Evolutionary conservation across 2,888 invertebrate genomes (phyloP), one percentile per base, ranked within the genome.

Genomic region (Volucella zonaria): DNA sequence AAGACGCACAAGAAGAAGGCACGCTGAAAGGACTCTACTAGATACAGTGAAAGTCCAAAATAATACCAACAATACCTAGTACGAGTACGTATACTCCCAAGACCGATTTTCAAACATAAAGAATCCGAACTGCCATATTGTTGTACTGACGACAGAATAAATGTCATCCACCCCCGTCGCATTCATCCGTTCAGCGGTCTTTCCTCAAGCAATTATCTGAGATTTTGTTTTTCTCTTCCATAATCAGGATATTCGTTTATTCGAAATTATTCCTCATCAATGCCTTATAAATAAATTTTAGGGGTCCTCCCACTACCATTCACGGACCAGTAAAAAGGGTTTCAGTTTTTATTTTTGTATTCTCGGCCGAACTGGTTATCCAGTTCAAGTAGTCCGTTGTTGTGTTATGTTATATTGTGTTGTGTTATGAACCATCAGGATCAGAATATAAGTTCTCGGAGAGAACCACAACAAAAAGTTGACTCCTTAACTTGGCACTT

Each of bases 251-350:
- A 40, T 61, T 64, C 56, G 47, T 80, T 79, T 67, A 51, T 62
- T 49, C 47, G 54, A 68, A 80, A 68, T 51, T 75, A 74, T 75
- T 68, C 47, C 74, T 56, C 62, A 80, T 80, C 74, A 74, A 68
- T 74, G 62, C 18, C 52, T n/a, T 51, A 64, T 78, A 70, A 78
- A 70, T 70, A 64, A 42, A 23, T 59, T 45, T 23, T 18, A 15
- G 15, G 6, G 38, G 6, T 6, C 31, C 18, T 23, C 18, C 18
- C 1, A 23, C 18, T 2, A 23, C 18, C 3, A 23, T 23, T 23
- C 18, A 23, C 1, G 3, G 31, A 31, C 31, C 31, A 31, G 31
- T 31, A 31, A 31, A 31, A 31, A 31, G 31, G 31, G 31, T 31
- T 31, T 23, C 18, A 23, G 18, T 18, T 38, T 12, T 12, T 51